These are phyloP conservation scores for Phenganax stokvisi DNA, from an alignment of 92 coral and sea anemone species.

Conservation along the genomic window DNA sequence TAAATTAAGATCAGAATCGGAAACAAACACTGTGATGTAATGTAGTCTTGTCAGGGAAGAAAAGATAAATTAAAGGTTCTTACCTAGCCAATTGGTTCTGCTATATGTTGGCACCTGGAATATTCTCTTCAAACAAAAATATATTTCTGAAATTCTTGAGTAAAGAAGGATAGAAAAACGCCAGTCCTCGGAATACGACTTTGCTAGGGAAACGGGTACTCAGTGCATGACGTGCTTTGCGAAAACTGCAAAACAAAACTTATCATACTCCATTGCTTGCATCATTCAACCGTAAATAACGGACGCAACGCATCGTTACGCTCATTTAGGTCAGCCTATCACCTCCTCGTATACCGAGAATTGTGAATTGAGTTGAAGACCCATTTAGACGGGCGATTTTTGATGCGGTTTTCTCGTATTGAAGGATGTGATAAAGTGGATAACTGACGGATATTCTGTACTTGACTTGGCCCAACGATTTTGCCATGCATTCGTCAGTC, in stretches of 20 bases:
- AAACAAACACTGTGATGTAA: no score
- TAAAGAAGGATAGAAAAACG: slow-evolving; percentile 1
- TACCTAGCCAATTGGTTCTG: slow-evolving; percentile 27
- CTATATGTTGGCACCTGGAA: background rate
- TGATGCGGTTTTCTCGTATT: no score
- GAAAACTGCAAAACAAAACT: slow-evolving; percentile 19
- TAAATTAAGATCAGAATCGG: no score
- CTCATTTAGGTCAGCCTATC: slow-evolving; percentile 11
- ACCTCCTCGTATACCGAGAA: background rate
- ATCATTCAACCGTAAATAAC: slow-evolving; percentile 35
- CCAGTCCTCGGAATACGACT: slow-evolving; percentile 22
- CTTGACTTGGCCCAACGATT: no score
- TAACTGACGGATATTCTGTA: no score
- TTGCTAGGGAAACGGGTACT: slow-evolving; percentile 34
- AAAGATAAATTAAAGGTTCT: background rate
- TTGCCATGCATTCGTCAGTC: no score
- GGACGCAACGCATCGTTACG: slow-evolving; percentile 17
- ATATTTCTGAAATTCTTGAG: slow-evolving; percentile 5
- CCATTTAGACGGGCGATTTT: no score
- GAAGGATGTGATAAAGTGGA: no score
- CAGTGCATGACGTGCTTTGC: slow-evolving; percentile 41
- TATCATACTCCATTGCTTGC: slow-evolving; percentile 26
- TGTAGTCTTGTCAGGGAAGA: background rate
- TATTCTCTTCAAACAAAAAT: background rate
- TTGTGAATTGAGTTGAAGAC: background rate